Percentiles rank a stretch among this genome's conserved stretches.
Conservation (phyloP, 2,888 invertebrate species). For the Hirtodrosophila histrioides region DNA sequence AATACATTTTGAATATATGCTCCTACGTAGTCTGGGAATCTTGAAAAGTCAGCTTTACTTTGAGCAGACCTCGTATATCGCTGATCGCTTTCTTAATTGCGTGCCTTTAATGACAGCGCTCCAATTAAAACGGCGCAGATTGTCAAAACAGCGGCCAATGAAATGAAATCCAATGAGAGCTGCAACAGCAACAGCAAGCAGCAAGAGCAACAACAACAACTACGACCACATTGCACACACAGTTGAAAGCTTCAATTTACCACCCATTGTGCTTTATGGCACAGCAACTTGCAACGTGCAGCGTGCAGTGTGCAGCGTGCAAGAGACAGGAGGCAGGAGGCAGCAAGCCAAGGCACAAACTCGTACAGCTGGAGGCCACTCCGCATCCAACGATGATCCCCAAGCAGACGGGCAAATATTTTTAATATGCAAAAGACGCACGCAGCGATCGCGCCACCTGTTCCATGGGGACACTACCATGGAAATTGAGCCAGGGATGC, state of each 20-base stretch:
- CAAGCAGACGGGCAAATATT: conserved; percentile 31
- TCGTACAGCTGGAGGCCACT: conserved; percentile 35
- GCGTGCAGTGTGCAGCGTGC: conserved; percentile 6
- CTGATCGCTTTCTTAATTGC: conserved; percentile 59
- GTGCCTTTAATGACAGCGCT: conserved; percentile 80
- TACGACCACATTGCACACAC: conserved; percentile 27
- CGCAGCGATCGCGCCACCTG: conserved; percentile 66
- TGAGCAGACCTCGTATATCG: neutral
- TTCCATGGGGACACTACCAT: conserved; percentile 23
- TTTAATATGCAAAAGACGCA: conserved; percentile 69
- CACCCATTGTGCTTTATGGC: conserved; percentile 78
- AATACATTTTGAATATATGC: no score
- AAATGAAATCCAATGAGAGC: conserved; percentile 58
- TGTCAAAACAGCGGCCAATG: conserved; percentile 77
- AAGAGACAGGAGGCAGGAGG: conserved; percentile 8
- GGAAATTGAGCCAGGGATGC: neutral
- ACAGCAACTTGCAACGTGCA: conserved; percentile 23
- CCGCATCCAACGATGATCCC: conserved; percentile 39
- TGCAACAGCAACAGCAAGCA: conserved; percentile 9
- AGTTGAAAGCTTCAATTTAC: conserved; percentile 81
- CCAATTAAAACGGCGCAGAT: conserved; percentile 75
- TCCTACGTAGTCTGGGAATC: no score
- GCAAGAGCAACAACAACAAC: conserved; percentile 2
- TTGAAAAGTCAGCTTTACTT: no score
- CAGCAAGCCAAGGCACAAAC: conserved; percentile 19